Evolutionary conservation across 2,113 vertebrate genomes (phyloP), one percentile per base, ranked within the genome.

Genomic region (Oncorhynchus clarkii): DNA sequence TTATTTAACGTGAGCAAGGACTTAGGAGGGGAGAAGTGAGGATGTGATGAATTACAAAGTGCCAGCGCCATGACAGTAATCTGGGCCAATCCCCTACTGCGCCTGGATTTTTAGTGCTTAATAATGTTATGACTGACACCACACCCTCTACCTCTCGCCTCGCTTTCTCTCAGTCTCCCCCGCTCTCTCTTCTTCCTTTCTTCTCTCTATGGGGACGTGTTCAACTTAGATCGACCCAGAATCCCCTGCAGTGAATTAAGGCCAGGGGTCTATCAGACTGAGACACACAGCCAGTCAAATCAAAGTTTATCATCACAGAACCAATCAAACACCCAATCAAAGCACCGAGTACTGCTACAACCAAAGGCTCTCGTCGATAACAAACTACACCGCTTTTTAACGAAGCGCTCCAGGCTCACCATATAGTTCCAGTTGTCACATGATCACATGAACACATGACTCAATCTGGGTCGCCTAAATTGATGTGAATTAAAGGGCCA

Each of bases 1-100:
- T 90, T 85, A 85, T 88, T 89, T 88, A 85, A 83, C 73, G 29
- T 83, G 86, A 59, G 49, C 18, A 14, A 86, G 71, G 81, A 87
- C 77, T 85, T 71, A 72, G 1, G 74, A 48, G n/a, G 65, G 73
- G 72, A 80, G 77, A 80, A 86, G 72, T 80, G 71, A 78, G 81
- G 79, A 77, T 27, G 78, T 88, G 87, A 91, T 79, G 70, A 81
- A 89, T 82, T 74, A 82, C 71, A 73, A 75, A 5, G 72, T 11
- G 20, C 75, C 39, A 45, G 65, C 73, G 71, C 78, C 76, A 79
- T 87, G 86, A 85, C 87, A 89, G 85, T 82, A 88, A 88, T 82
- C 80, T 83, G 74, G 62, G 57, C 77, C 78, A 79, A 75, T 84
- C 78, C 80, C 64, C 70, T 34, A 60, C 77, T 75, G 18, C 1